Conservation (phyloP, 2,888 invertebrate genomes). For the Herminia tarsipennalis region DNA sequence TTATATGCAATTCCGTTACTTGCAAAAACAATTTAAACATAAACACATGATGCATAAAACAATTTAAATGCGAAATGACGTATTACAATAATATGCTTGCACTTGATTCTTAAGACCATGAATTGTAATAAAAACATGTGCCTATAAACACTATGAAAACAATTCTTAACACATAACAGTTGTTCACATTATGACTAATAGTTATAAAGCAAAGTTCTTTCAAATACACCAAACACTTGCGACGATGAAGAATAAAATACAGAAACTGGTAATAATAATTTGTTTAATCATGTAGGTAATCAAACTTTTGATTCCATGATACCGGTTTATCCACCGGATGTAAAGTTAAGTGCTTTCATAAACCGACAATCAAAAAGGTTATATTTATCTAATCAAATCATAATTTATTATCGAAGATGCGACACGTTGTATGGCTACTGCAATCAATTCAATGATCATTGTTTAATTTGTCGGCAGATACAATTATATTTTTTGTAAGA, state of each 20-base stretch:
- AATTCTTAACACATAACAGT: no score
- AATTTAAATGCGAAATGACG: no score
- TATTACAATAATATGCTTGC: no score
- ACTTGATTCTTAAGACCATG: no score
- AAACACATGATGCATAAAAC: no score
- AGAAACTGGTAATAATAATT: background rate
- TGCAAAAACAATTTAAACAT: no score
- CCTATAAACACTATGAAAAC: no score
- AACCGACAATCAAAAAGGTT: conserved; percentile 20
- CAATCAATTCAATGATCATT: conserved; percentile 41
- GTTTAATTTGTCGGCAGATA: conserved; percentile 30
- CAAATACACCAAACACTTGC: background rate
- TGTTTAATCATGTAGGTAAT: background rate
- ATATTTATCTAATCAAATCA: conserved; percentile 46
- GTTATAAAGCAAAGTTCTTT: no score
- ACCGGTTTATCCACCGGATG: background rate
- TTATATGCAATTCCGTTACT: no score
- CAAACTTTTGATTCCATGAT: background rate
- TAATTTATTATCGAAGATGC: conserved; percentile 34
- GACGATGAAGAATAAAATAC: conserved; percentile 1
- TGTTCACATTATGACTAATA: no score
- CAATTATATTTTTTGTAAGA: no score
- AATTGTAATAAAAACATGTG: no score
- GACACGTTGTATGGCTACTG: conserved; percentile 19
- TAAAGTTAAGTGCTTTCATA: background rate